phyloP scores from a whole-genome alignment of 2,888 invertebrate species.

The Tenthredo scrophulariae region DNA sequence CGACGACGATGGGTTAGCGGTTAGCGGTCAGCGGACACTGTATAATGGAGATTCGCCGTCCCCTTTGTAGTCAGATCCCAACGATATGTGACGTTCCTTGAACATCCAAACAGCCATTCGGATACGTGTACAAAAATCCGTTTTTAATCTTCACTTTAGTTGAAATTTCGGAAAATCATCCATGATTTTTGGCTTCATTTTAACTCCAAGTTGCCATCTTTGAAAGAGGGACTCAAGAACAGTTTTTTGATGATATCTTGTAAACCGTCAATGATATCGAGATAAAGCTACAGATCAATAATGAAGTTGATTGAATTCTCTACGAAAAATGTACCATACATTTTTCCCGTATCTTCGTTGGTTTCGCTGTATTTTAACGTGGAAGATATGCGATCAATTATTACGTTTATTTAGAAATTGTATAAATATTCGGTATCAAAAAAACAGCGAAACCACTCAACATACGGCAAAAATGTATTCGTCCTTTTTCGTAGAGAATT shows the following conservation, averaged over 20 bases:
- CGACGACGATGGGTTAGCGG: neutral
- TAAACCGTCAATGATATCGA: neutral
- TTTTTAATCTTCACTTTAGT: neutral
- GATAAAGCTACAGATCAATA: neutral
- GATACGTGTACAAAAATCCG: neutral
- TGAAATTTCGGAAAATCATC: neutral
- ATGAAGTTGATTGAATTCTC: neutral
- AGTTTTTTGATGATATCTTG: neutral
- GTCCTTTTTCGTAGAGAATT: neutral
- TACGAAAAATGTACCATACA: neutral
- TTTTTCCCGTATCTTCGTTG: neutral
- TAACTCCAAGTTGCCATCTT: too few relatives aligned
- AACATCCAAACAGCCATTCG: neutral
- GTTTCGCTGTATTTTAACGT: neutral
- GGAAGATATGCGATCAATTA: neutral
- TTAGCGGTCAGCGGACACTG: neutral
- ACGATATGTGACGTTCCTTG: neutral
- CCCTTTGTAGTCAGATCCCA: neutral
- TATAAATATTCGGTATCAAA: neutral
- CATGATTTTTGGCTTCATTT: too few relatives aligned
- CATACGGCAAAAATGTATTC: neutral
- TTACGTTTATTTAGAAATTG: neutral
- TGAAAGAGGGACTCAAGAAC: neutral
- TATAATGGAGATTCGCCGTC: neutral
- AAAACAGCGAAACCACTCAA: neutral